Conservation (phyloP, 2,888 invertebrate species). For the Helleia helle region DNA sequence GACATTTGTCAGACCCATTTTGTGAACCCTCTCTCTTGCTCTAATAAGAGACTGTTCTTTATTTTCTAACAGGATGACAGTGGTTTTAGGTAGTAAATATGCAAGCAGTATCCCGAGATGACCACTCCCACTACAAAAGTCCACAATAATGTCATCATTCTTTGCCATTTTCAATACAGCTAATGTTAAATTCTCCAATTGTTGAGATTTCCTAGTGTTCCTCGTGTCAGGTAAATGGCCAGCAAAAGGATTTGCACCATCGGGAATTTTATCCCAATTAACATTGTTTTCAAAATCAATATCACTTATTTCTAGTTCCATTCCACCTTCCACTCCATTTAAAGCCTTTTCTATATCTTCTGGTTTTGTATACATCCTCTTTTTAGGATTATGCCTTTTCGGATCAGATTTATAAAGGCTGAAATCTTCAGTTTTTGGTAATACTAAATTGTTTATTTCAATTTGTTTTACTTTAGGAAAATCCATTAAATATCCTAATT, state of each 20-base stretch:
- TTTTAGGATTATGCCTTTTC: conserved; percentile 82
- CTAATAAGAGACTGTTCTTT: conserved; percentile 88
- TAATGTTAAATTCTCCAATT: conserved; percentile 87
- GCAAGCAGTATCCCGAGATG: conserved; percentile 93
- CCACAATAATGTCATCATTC: conserved; percentile 83
- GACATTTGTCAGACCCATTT: conserved; percentile 82
- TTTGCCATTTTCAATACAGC: conserved; percentile 82
- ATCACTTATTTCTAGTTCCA: conserved; percentile 47
- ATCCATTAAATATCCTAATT: conserved; percentile 24
- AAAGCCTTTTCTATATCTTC: conserved; percentile 80
- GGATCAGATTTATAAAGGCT: conserved; percentile 87
- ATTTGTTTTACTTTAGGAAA: conserved; percentile 11
- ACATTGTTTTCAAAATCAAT: conserved; percentile 45
- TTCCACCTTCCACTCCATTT: conserved; percentile 44
- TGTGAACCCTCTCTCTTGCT: conserved; percentile 80
- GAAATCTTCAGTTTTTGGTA: conserved; percentile 71
- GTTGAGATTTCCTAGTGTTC: conserved; percentile 85
- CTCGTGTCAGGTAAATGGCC: conserved; percentile 86
- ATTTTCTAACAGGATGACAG: conserved; percentile 90
- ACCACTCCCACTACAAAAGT: conserved; percentile 96
- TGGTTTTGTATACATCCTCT: conserved; percentile 83
- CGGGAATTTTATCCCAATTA: conserved; percentile 82
- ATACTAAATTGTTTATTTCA: conserved; percentile 24
- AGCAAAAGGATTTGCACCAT: conserved; percentile 82
- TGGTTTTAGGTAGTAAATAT: conserved; percentile 82